A percentile compares a stretch with the other conserved stretches of the same genome.
These are phyloP conservation scores for Gibbula magus DNA, from an alignment of 2,888 invertebrate genomes.

Conservation along the genomic window DNA sequence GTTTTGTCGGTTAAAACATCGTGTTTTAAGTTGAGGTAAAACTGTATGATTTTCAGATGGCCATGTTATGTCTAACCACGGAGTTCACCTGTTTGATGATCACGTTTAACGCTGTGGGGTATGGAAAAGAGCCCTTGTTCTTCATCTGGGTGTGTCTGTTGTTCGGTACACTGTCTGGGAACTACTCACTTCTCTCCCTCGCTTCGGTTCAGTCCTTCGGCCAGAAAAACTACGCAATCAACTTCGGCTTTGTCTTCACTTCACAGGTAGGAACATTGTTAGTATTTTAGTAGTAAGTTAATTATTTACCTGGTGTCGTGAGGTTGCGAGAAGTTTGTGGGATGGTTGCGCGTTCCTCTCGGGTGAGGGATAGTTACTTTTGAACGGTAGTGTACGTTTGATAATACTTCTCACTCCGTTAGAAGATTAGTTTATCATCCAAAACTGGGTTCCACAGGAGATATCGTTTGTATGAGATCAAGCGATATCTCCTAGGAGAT, in stretches of 20 bases:
- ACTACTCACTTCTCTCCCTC: conserved; percentile 69
- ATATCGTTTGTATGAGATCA: too few species aligned
- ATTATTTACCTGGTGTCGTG: too few species aligned
- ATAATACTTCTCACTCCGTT: too few species aligned
- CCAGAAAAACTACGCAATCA: conserved; percentile 58
- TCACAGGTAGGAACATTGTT: conserved; percentile 36
- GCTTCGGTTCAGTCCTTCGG: conserved; percentile 67
- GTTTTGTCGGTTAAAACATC: too few species aligned
- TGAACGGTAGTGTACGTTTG: too few species aligned
- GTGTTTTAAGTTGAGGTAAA: background rate
- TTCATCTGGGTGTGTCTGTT: conserved; percentile 68
- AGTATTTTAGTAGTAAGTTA: background rate
- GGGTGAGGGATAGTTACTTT: background rate
- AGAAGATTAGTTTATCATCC: too few species aligned
- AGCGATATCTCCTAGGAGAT: too few species aligned
- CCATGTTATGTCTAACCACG: conserved; percentile 51
- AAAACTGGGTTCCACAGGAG: too few species aligned
- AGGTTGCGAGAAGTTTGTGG: too few species aligned
- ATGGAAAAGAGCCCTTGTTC: conserved; percentile 56
- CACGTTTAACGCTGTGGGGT: conserved; percentile 35
- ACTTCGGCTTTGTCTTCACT: conserved; percentile 64
- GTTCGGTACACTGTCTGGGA: conserved; percentile 67
- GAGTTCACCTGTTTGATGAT: conserved; percentile 44
- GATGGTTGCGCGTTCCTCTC: too few species aligned
- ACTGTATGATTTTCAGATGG: background rate